Conservation (phyloP, 2,113 vertebrate genomes). For the Cebidichthys violaceus region DNA sequence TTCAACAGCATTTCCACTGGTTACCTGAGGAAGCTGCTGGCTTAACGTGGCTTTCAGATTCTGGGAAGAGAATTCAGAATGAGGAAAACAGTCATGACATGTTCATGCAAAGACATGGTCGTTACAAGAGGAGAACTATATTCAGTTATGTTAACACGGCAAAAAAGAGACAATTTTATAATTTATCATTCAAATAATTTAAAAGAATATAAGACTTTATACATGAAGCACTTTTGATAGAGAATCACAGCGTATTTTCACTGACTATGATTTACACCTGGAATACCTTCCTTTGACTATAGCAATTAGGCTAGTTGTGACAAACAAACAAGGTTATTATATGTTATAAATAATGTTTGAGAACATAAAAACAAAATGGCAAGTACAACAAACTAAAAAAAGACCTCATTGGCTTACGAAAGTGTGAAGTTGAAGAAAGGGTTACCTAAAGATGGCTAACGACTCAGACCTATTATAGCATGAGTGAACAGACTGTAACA, state of each 20-base stretch:
- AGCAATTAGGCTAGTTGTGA: neutral
- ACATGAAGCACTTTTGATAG: neutral
- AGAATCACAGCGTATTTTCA: neutral
- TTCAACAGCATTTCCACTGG: slow-evolving; percentile 91
- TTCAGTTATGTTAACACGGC: neutral
- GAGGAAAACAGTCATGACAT: neutral
- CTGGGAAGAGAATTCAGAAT: slow-evolving; percentile 77
- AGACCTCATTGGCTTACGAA: neutral
- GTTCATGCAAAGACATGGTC: neutral
- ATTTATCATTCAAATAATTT: neutral
- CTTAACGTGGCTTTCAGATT: slow-evolving; percentile 93
- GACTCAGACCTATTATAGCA: neutral
- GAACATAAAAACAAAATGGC: neutral
- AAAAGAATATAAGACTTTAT: neutral
- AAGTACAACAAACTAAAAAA: neutral
- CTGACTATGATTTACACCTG: neutral
- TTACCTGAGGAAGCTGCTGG: slow-evolving; percentile 96
- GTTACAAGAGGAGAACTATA: neutral
- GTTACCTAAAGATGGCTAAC: neutral
- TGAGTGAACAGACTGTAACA: slow-evolving; percentile 20
- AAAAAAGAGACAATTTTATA: neutral
- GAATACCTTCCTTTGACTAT: neutral
- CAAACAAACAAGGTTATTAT: neutral
- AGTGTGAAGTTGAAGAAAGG: neutral
- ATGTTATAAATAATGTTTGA: neutral